Conservation (phyloP, 1,140 invertebrate species). For the Temnothorax nylanderi region DNA sequence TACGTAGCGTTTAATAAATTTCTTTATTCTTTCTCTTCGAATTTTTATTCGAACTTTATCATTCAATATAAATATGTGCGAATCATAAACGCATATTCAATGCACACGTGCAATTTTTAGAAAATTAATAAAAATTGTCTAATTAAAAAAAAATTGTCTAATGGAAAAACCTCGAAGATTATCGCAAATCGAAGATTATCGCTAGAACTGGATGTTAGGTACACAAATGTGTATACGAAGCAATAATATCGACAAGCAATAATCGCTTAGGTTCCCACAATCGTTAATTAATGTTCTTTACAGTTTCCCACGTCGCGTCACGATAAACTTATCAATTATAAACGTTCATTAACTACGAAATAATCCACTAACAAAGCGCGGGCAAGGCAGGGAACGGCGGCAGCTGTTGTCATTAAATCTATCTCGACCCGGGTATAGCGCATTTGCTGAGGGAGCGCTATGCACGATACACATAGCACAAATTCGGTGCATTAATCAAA, state of each 20-base stretch:
- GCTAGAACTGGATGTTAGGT: not conserved
- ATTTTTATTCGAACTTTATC: not conserved
- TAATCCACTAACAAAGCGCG: conserved; percentile 25
- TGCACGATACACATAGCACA: conserved; percentile 26
- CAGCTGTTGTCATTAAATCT: conserved; percentile 56
- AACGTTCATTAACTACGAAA: conserved; percentile 50
- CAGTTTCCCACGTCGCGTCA: not conserved
- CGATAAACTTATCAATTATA: conserved; percentile 57
- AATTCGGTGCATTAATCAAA: conserved; percentile 59
- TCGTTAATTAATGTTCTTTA: conserved; percentile 41
- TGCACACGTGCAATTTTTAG: not conserved
- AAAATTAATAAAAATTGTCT: no score
- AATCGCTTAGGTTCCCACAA: not conserved
- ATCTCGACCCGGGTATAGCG: conserved; percentile 10
- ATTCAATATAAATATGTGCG: not conserved
- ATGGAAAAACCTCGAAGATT: not conserved
- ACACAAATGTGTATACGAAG: not conserved
- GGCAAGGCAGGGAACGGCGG: not conserved
- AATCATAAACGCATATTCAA: not conserved
- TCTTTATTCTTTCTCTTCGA: not conserved
- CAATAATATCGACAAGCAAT: not conserved
- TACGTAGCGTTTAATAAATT: not conserved
- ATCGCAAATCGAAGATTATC: not conserved
- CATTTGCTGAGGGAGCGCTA: conserved; percentile 23
- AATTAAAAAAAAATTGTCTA: not conserved